These are phyloP conservation scores for Harpagus bidentatus DNA, from an alignment of 2,113 vertebrate species.

Conservation along the genomic window DNA sequence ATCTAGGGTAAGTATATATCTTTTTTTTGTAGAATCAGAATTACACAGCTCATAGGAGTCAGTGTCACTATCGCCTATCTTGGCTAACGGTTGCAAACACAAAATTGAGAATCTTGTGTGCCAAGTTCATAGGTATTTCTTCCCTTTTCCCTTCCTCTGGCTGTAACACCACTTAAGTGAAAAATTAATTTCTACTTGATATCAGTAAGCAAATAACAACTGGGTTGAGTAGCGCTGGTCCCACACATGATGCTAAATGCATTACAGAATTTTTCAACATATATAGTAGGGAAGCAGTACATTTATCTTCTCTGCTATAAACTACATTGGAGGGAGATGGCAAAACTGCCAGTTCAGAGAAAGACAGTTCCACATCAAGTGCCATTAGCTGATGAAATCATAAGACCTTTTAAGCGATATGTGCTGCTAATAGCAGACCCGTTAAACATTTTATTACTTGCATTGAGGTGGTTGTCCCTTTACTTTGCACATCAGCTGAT, in stretches of 20 bases:
- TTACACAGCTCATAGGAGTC: neutral
- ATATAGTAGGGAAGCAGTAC: neutral
- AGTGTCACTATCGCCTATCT: neutral
- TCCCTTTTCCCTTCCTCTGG: neutral
- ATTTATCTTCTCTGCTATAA: neutral
- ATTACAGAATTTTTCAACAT: neutral
- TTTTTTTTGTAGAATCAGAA: neutral
- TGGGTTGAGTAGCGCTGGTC: neutral
- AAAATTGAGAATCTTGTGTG: neutral
- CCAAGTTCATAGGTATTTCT: neutral
- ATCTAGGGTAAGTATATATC: neutral
- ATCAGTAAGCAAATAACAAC: neutral
- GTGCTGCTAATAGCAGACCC: neutral
- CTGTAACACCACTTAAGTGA: neutral
- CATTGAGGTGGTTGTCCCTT: neutral
- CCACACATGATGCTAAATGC: neutral
- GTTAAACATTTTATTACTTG: neutral
- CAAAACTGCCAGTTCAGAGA: neutral
- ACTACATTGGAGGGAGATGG: neutral
- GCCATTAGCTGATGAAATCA: neutral
- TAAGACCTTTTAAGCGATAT: neutral
- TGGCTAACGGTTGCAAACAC: neutral
- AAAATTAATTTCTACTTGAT: neutral
- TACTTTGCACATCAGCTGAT: neutral
- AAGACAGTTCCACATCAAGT: neutral